These are phyloP conservation scores for Catharus ustulatus DNA, from an alignment of 2,797 vertebrate species.

Conservation along the genomic window DNA sequence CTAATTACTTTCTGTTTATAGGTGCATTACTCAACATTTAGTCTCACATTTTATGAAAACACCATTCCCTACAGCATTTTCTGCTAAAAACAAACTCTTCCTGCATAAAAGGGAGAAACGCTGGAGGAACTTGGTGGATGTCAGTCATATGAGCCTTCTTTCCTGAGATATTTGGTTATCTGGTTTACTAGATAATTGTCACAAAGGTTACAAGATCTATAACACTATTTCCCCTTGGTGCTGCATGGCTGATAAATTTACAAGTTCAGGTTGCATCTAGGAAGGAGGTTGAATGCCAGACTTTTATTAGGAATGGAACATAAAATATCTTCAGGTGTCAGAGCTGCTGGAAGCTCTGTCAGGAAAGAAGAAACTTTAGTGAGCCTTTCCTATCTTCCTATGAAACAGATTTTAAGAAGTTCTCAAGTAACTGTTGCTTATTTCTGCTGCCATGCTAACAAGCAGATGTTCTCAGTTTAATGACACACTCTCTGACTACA, in stretches of 20 bases:
- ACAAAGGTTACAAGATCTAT: neutral
- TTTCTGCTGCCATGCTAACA: neutral
- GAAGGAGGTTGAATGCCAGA: neutral
- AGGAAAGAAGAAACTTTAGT: neutral
- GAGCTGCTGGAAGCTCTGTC: neutral
- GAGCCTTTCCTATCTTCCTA: neutral
- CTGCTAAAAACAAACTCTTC: neutral
- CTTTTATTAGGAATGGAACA: neutral
- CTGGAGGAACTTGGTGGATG: neutral
- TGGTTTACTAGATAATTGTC: neutral
- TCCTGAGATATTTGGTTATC: neutral
- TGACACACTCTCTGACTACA: neutral
- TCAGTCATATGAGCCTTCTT: neutral
- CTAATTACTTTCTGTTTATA: neutral
- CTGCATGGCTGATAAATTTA: neutral
- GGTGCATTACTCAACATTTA: neutral
- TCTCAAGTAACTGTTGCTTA: neutral
- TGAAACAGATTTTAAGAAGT: neutral
- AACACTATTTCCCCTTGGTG: neutral
- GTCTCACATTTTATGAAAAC: neutral
- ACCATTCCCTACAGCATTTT: neutral
- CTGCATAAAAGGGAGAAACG: neutral
- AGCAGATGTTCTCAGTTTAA: conserved; percentile 4
- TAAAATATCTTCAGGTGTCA: neutral
- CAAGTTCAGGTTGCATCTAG: neutral